Evolutionary conservation across 1,140 invertebrate species (phyloP).

Genomic region (Cardiocondyla obscurior): DNA sequence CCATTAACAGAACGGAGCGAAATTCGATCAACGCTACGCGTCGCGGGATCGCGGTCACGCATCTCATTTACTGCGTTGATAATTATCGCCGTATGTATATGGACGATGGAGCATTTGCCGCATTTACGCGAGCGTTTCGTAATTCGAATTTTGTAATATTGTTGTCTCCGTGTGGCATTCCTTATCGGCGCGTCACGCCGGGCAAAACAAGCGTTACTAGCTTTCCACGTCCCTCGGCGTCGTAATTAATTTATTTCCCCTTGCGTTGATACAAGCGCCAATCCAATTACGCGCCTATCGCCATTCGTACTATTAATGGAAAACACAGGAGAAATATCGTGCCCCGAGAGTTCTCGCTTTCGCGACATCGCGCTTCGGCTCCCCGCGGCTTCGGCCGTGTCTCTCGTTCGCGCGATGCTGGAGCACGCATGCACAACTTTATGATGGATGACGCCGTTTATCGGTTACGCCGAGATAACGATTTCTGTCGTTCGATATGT

Average conservation of each 20-base stretch:
- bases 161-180: conserved; percentile 29
- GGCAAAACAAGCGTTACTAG: conserved; percentile 52
- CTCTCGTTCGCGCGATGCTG: background rate
- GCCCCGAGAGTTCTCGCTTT: background rate
- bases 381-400: conserved; percentile 22
- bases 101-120: background rate
- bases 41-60: background rate
- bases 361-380: background rate
- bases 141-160: conserved; percentile 73
- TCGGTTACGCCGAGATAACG: conserved; percentile 33
- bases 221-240: conserved; percentile 4
- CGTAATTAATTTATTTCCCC: conserved; percentile 63
- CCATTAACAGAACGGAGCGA: background rate
- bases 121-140: conserved; percentile 66
- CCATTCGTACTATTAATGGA: conserved; percentile 33
- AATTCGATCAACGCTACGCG: background rate
- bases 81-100: background rate
- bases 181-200: conserved; percentile 48
- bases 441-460: conserved; percentile 36
- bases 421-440: conserved; percentile 36
- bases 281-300: conserved; percentile 60
- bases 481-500: conserved; percentile 42
- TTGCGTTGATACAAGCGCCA: conserved; percentile 39
- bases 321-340: conserved; percentile 48
- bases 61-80: background rate